Evolutionary conservation across 2,888 invertebrate genomes (phyloP), one percentile per base, ranked within the genome.

Genomic region (Morpho deidamia): DNA sequence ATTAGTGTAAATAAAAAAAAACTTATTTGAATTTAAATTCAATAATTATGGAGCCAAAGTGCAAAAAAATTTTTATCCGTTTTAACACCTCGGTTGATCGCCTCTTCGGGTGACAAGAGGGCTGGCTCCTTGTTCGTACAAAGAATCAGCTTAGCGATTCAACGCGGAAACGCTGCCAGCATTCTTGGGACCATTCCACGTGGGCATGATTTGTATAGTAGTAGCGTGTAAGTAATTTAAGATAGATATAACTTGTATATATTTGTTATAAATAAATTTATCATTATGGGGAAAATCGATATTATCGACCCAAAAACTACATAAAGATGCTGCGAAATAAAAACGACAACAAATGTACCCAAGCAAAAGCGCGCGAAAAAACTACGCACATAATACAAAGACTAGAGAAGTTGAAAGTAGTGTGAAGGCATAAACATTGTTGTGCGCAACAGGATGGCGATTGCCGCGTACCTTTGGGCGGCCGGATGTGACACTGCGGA

Each of bases 401-500:
- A 54, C 55, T 56, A 59, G 51, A 43, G 59, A 61, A 66, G 68
- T 66, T 65, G 51, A 55, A 46, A 58, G 58, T 55, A 46, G 55
- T 55, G 61, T 55, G 66, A 63, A 50, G 63, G 66, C 70, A 77
- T 80, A 79, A 82, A 81, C 81, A 81, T 79, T 74, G 78, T 70
- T 69, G 80, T 83, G 83, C 86, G 86, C 86, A 86, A 86, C 85
- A 85, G 84, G 83, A 81, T 81, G 81, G 82, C 70, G 73, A 69
- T 68, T 62, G 67, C 66, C 71, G 70, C 59, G 74, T 81, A 81
- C 83, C 82, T 82, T 74, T 71, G 69, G 78, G 78, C 80, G 74
- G 79, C 76, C 74, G 78, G 76, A 73, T 71, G 74, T 71, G 71
- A 71, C 70, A 64, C 61, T 63, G 62, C 65, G 65, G 60, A 61